Evolutionary conservation across 2,888 invertebrate species (phyloP).

Genomic region (Sarcophaga rosellei): DNA sequence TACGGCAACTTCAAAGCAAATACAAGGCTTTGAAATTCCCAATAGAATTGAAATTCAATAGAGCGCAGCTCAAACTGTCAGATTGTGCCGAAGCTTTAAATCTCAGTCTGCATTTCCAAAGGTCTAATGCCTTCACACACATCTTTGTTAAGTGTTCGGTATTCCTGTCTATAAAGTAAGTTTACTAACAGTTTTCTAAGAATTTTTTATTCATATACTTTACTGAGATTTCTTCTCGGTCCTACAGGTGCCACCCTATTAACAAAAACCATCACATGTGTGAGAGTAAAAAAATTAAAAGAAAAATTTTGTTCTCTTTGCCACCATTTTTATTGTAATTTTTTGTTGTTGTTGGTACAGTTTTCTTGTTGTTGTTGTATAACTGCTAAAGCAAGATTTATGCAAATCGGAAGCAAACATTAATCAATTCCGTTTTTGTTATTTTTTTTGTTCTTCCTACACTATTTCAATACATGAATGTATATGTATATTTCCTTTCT

Average conservation of each 20-base stretch:
- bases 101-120: too few species aligned
- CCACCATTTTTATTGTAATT: neutral
- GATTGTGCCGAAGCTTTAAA: too few species aligned
- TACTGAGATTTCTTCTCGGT: neutral
- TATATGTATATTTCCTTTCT: constrained; percentile 32
- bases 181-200: too few species aligned
- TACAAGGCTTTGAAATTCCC: too few species aligned
- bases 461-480: constrained; percentile 47
- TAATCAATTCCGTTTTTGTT: constrained; percentile 74
- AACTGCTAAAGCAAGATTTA: constrained; percentile 78
- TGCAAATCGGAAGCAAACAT: constrained; percentile 80
- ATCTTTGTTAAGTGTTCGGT: too few species aligned
- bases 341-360: constrained; percentile 7
- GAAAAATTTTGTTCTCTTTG: constrained; percentile 25
- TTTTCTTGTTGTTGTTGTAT: constrained; percentile 1
- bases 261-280: neutral
- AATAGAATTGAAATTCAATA: too few species aligned
- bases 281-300: constrained; percentile 12
- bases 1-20: too few species aligned
- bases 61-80: too few species aligned
- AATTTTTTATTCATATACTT: too few species aligned
- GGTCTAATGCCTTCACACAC: too few species aligned
- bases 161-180: too few species aligned
- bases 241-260: neutral
- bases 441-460: constrained; percentile 63